These are phyloP conservation scores for Operophtera brumata DNA, from an alignment of 2,888 invertebrate species.

Conservation along the genomic window DNA sequence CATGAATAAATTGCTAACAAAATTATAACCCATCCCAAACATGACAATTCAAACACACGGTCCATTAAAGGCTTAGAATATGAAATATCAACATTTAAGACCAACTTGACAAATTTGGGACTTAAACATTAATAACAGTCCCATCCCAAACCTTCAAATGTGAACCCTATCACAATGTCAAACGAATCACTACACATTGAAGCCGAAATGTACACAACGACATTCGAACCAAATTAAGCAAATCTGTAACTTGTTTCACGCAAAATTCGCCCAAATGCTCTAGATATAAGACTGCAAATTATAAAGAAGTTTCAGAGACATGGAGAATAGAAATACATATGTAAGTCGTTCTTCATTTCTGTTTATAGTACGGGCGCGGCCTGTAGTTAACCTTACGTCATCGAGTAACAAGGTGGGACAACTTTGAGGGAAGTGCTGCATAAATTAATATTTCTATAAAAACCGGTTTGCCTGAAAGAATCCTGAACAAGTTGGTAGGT, in stretches of 20 bases:
- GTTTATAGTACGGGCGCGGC: no score
- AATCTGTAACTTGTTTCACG: neutral
- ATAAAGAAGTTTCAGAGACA: no score
- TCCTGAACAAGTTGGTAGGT: no score
- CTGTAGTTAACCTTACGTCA: no score
- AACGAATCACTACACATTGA: neutral
- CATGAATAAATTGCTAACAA: slow-evolving; percentile 20
- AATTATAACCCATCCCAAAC: slow-evolving; percentile 35
- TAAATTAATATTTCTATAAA: no score
- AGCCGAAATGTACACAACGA: neutral
- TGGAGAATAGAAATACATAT: neutral
- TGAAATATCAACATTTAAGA: slow-evolving; percentile 54
- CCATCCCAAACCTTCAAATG: neutral
- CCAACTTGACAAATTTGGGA: slow-evolving; percentile 48
- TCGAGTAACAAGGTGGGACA: no score
- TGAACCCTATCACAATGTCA: neutral
- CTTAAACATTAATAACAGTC: slow-evolving; percentile 15
- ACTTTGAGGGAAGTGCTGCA: no score
- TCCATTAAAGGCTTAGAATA: slow-evolving; percentile 50
- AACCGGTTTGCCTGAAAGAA: no score
- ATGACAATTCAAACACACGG: slow-evolving; percentile 42
- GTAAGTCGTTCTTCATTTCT: neutral
- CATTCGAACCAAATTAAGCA: neutral
- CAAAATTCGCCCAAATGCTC: neutral
- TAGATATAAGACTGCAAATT: neutral